A percentile compares a stretch with the other conserved stretches of the same genome.
Evolutionary conservation across 2,797 vertebrate species (phyloP).

Genomic region (Urocyon cinereoargenteus): DNA sequence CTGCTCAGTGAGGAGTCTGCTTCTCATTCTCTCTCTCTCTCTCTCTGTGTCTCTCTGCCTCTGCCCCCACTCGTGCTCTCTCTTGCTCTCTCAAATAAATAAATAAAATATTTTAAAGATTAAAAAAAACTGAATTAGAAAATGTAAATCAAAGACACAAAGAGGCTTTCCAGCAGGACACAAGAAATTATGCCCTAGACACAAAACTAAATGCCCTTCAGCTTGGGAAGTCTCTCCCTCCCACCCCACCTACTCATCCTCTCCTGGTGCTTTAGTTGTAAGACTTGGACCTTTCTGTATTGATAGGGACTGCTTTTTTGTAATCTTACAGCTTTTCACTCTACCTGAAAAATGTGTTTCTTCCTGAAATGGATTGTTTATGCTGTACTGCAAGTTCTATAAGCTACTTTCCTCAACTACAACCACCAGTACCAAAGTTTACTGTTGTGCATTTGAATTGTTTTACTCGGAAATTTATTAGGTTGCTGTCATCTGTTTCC

Average conservation of each 20-base stretch:
- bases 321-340: slow-evolving; percentile 94
- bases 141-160: slow-evolving; percentile 15
- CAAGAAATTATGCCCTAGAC: not conserved
- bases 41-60: no score
- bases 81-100: no score
- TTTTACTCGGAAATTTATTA: slow-evolving; percentile 46
- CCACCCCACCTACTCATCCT: not conserved
- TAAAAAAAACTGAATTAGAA: not conserved
- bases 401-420: slow-evolving; percentile 84
- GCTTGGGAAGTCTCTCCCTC: not conserved
- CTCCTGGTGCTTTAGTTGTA: not conserved
- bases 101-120: not conserved
- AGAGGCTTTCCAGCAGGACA: not conserved
- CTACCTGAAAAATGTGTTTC: slow-evolving; percentile 94
- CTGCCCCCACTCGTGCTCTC: no score
- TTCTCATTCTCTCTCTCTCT: no score
- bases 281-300: not conserved
- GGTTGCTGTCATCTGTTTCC: not conserved
- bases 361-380: slow-evolving; percentile 94
- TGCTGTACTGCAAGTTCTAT: slow-evolving; percentile 93
- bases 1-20: no score
- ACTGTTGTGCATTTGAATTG: not conserved
- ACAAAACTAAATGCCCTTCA: not conserved
- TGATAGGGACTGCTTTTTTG: slow-evolving; percentile 89
- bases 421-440: not conserved